Evolutionary conservation across 1,140 invertebrate species (phyloP).

Genomic region (Centruroides vittatus): DNA sequence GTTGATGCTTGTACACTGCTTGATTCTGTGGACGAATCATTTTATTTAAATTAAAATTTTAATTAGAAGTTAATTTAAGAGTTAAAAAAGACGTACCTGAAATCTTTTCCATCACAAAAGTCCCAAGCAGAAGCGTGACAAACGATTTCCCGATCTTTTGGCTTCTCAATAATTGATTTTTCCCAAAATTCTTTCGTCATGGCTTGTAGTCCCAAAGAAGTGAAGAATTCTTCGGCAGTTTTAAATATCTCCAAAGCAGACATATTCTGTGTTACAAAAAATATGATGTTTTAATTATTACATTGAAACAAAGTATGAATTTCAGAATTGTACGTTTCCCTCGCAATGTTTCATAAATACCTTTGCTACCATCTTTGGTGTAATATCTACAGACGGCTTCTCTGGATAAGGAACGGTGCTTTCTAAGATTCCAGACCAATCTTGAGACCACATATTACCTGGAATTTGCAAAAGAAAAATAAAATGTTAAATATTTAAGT

Average conservation of each 20-base stretch:
- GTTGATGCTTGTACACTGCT: constrained; percentile 65
- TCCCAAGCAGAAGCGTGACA: constrained; percentile 88
- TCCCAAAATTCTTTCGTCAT: constrained; percentile 51
- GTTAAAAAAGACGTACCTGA: constrained; percentile 33
- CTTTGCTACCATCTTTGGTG: constrained; percentile 51
- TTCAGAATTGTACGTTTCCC: background rate
- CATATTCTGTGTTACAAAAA: constrained; percentile 1
- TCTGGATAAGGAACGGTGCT: constrained; percentile 60
- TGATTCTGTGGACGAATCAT: constrained; percentile 50
- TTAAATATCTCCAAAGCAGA: constrained; percentile 48
- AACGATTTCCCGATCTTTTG: constrained; percentile 45
- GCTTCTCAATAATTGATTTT: constrained; percentile 35
- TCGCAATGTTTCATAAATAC: background rate
- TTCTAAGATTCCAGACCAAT: constrained; percentile 66
- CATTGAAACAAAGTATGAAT: constrained; percentile 33
- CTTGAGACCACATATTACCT: constrained; percentile 86
- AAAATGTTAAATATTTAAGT: no score
- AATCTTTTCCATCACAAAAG: constrained; percentile 66
- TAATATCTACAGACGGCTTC: constrained; percentile 51
- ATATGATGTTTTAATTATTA: constrained; percentile 11
- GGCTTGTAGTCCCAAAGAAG: constrained; percentile 60
- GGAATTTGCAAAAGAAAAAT: constrained; percentile 21
- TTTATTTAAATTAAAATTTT: constrained; percentile 50
- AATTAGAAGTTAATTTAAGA: constrained; percentile 48
- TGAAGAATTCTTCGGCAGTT: constrained; percentile 71